phyloP scores from a whole-genome alignment of 2,797 vertebrate species.

The Pygocentrus nattereri region DNA sequence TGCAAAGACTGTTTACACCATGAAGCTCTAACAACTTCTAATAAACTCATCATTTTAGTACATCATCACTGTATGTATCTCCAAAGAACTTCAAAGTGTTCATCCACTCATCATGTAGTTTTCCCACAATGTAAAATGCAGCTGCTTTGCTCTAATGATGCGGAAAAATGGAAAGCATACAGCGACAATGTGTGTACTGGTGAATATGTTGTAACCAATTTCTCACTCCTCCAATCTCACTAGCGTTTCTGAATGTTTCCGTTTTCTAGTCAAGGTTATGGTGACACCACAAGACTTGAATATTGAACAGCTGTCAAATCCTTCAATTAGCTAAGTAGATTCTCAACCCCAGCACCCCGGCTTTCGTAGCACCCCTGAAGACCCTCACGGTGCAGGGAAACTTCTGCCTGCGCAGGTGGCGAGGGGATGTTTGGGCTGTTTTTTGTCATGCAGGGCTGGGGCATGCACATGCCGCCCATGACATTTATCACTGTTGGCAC shows the following conservation, averaged over 20 bases:
- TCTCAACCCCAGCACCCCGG: slow-evolving; percentile 10
- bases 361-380: slow-evolving; percentile 4
- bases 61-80: too few relatives aligned
- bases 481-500: slow-evolving; percentile 55
- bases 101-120: too few relatives aligned
- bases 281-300: neutral
- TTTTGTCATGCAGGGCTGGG: slow-evolving; percentile 25
- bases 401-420: neutral
- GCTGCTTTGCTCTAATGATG: too few relatives aligned
- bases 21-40: too few relatives aligned
- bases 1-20: too few relatives aligned
- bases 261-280: neutral
- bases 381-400: neutral
- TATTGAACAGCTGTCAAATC: slow-evolving; percentile 19
- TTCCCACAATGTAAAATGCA: too few relatives aligned
- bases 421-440: slow-evolving; percentile 23
- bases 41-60: too few relatives aligned
- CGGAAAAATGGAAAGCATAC: too few relatives aligned
- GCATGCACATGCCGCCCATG: slow-evolving; percentile 26
- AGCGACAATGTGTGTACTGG: too few relatives aligned
- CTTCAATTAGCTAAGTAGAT: neutral
- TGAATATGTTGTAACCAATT: neutral
- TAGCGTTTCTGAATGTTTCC: neutral
- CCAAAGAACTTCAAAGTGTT: too few relatives aligned
- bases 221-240: neutral